Conservation (phyloP, 2,888 invertebrate genomes). For the Philereme transversata region DNA sequence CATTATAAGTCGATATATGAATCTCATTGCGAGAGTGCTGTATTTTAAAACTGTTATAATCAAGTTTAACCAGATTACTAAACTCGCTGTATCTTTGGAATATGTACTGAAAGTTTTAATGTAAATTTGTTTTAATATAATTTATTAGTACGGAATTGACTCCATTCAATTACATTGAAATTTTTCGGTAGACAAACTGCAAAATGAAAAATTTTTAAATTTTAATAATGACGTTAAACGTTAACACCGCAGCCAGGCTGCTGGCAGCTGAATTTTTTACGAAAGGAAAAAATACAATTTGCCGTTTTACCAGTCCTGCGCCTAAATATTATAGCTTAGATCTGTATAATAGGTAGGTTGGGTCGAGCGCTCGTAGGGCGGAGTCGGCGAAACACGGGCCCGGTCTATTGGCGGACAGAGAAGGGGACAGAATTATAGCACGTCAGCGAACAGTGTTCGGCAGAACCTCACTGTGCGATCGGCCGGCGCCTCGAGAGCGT, state of each 20-base stretch:
- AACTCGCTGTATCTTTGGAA: no score
- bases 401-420: constrained; percentile 57
- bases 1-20: no score
- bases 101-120: no score
- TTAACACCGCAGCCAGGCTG: constrained; percentile 24
- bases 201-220: constrained; percentile 19
- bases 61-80: no score
- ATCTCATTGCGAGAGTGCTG: no score
- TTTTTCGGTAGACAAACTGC: background rate
- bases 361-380: constrained; percentile 61
- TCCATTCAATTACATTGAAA: no score
- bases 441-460: constrained; percentile 42
- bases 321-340: constrained; percentile 68
- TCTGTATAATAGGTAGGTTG: constrained; percentile 75
- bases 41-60: no score
- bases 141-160: no score
- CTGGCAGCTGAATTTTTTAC: constrained; percentile 45
- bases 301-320: constrained; percentile 61
- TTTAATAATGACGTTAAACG: constrained; percentile 34
- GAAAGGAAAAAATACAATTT: constrained; percentile 65
- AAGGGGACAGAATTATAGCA: constrained; percentile 49
- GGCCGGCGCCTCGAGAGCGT: constrained; percentile 52
- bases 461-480: constrained; percentile 58
- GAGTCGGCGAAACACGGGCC: constrained; percentile 46
- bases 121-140: no score